These are phyloP conservation scores for Platysteira castanea DNA, from an alignment of 2,113 vertebrate species.

Conservation along the genomic window DNA sequence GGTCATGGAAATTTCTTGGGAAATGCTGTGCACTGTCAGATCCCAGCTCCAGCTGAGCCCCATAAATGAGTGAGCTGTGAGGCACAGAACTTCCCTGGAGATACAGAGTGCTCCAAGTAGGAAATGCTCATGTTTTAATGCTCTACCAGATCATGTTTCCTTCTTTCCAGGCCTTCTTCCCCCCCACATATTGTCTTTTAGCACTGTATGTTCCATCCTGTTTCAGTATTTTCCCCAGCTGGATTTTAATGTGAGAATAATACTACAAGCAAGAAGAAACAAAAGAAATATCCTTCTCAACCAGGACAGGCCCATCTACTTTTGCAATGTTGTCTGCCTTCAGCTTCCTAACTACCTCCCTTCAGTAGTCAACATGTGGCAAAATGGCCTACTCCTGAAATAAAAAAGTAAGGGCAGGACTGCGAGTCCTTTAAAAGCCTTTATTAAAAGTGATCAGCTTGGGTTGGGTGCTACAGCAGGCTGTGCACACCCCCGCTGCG, in stretches of 20 bases:
- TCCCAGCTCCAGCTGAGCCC: neutral
- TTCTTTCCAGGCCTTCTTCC: neutral
- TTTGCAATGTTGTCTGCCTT: constrained; percentile 1
- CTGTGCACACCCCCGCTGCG: too few relatives aligned
- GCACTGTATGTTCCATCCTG: constrained; percentile 52
- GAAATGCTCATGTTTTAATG: neutral
- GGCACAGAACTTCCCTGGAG: neutral
- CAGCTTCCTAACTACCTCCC: neutral
- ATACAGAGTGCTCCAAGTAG: neutral
- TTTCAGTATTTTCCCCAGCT: constrained; percentile 26
- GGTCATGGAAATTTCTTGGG: neutral
- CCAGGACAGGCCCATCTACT: neutral
- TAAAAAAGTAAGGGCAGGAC: too few relatives aligned
- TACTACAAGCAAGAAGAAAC: neutral
- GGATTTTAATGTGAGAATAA: constrained; percentile 39
- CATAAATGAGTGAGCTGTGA: neutral
- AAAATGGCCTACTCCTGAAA: neutral
- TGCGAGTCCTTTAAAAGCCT: too few relatives aligned
- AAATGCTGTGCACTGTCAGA: neutral
- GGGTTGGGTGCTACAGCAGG: too few relatives aligned
- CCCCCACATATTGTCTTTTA: constrained; percentile 32
- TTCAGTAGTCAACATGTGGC: neutral
- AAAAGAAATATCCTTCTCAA: constrained; percentile 3
- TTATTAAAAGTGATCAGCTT: too few relatives aligned
- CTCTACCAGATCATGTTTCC: neutral